Evolutionary conservation across 2,888 invertebrate species (phyloP).

Genomic region (Drosophila anomalata): DNA sequence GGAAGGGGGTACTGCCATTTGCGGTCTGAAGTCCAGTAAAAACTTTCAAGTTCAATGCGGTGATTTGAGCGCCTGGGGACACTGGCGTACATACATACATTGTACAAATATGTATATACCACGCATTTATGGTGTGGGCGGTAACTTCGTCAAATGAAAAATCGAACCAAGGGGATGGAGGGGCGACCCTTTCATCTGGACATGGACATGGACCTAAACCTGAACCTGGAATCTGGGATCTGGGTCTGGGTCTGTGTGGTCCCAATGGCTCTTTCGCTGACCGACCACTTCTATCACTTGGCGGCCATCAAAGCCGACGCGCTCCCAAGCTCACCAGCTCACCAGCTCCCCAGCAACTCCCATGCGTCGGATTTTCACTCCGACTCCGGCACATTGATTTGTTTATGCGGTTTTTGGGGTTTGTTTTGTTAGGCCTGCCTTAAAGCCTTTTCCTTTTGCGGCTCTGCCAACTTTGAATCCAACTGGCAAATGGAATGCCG

Average conservation of each 20-base stretch:
- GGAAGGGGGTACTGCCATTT: slow-evolving; percentile 5
- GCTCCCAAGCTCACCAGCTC: slow-evolving; percentile 3
- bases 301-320: slow-evolving; percentile 48
- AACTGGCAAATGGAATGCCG: slow-evolving; percentile 8
- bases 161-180: slow-evolving; percentile 52
- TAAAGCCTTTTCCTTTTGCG: slow-evolving; percentile 43
- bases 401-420: slow-evolving; percentile 67
- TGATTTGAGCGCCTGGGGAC: slow-evolving; percentile 68
- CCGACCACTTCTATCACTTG: slow-evolving; percentile 51
- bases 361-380: slow-evolving; percentile 51
- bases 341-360: slow-evolving; percentile 51
- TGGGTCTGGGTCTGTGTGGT: slow-evolving; percentile 29
- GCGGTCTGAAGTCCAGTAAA: slow-evolving; percentile 17
- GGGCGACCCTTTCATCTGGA: slow-evolving; percentile 41
- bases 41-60: slow-evolving; percentile 71
- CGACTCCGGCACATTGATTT: slow-evolving; percentile 61
- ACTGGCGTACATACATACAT: slow-evolving; percentile 27
- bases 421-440: slow-evolving; percentile 67
- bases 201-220: not conserved
- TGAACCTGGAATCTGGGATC: not conserved
- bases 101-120: not conserved
- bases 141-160: slow-evolving; percentile 73
- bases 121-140: slow-evolving; percentile 71
- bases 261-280: slow-evolving; percentile 43
- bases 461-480: slow-evolving; percentile 2